Evolutionary conservation across 2,797 vertebrate genomes (phyloP).

Genomic region (Danio aesculapii): DNA sequence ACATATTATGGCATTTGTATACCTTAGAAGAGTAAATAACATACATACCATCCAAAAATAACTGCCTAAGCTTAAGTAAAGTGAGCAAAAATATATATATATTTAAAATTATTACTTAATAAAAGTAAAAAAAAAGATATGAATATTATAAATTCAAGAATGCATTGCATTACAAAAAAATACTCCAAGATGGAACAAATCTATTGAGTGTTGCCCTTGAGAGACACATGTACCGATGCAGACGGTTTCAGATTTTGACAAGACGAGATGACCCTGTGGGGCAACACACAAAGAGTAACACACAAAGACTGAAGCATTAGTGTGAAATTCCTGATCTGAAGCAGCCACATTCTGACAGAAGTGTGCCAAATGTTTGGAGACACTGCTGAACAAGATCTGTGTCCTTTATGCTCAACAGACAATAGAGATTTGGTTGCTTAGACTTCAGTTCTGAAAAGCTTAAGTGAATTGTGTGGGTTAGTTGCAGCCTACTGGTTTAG

Average conservation of each 20-base stretch:
- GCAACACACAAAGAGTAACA: background rate
- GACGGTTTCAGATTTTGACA: conserved; percentile 10
- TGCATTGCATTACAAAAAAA: background rate
- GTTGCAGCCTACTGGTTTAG: background rate
- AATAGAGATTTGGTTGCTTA: background rate
- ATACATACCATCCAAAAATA: too few species aligned
- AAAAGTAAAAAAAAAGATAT: background rate
- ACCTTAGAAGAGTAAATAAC: too few species aligned
- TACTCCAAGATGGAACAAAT: background rate
- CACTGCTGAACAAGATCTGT: conserved; percentile 58
- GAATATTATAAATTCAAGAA: conserved; percentile 11
- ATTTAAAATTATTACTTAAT: too few species aligned
- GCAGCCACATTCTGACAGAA: conserved; percentile 65
- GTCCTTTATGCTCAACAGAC: conserved; percentile 24
- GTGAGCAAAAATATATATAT: too few species aligned
- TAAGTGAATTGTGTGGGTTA: background rate
- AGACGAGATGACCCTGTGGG: background rate
- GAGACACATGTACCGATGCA: background rate
- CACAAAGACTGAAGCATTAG: conserved; percentile 51
- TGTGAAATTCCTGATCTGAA: conserved; percentile 65
- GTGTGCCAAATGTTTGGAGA: conserved; percentile 66
- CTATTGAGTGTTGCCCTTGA: background rate
- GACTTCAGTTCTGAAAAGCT: background rate
- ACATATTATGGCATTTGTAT: too few species aligned
- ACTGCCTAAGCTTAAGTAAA: too few species aligned